Conservation (phyloP, 2,113 vertebrate species). For the Brienomyrus brachyistius region DNA sequence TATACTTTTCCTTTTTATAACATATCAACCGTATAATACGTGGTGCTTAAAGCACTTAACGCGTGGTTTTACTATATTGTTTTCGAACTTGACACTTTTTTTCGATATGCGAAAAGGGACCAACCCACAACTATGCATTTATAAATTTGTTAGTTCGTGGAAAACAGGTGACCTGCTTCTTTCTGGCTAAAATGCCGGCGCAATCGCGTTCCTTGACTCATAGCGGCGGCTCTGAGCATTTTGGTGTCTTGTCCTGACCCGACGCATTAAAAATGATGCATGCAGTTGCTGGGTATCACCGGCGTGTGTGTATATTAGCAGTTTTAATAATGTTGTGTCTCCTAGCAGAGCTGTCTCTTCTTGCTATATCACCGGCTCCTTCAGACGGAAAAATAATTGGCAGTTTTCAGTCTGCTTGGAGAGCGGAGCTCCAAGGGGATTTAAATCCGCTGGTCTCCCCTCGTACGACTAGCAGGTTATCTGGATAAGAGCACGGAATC, state of each 20-base stretch:
- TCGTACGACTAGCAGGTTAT: constrained; percentile 37
- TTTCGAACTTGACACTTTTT: not conserved
- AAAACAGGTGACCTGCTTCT: not conserved
- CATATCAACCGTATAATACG: not conserved
- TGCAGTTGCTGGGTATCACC: constrained; percentile 15
- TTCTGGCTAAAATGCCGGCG: not conserved
- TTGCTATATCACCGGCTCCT: constrained; percentile 58
- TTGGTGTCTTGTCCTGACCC: not conserved
- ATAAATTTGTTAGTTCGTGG: not conserved
- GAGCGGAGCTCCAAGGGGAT: constrained; percentile 44
- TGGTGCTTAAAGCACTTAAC: not conserved
- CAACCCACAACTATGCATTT: not conserved
- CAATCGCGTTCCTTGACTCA: not conserved
- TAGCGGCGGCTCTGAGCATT: not conserved
- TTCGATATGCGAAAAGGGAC: not conserved
- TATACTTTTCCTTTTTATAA: not conserved
- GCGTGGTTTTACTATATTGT: not conserved
- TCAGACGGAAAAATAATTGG: constrained; percentile 71
- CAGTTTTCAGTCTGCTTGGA: constrained; percentile 47
- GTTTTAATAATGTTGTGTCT: constrained; percentile 61
- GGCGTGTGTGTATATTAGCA: constrained; percentile 45
- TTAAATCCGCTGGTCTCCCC: constrained; percentile 18
- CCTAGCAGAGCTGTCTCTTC: constrained; percentile 57
- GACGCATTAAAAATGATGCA: not conserved
- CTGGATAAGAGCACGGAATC: constrained; percentile 25